Evolutionary conservation across 2,113 vertebrate genomes (phyloP), one percentile per base, ranked within the genome.

Genomic region (Halichoeres trimaculatus): DNA sequence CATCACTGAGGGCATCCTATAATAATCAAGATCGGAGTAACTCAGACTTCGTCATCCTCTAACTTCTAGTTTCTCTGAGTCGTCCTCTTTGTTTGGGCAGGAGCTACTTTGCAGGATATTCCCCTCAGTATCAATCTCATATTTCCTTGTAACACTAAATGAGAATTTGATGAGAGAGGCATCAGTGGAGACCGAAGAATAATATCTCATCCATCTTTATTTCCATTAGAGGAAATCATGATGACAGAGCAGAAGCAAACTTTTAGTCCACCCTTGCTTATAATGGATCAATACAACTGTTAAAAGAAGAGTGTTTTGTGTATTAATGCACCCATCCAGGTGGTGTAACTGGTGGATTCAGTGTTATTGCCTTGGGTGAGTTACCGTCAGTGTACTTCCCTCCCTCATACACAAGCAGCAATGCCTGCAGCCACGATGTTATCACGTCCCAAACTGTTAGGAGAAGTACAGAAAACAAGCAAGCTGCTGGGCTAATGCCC

Each of bases 281-380:
- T 76, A 67, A 74, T 52, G 58, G 62, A 86, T 88, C 79, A 41
- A 88, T 87, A 78, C 0, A 58, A 19, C 40, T 54, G 26, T 71
- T 70, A 45, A 43, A 6, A 52, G 14, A 6, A 23, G 11, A 40
- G 56, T 20, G 76, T 76, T 74, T 74, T 52, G 24, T 19, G 24
- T 48, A n/a, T 72, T 80, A 85, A 81, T 85, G 77, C 52, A 80
- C 85, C 70, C 51, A 64, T 35, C 38, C 67, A 69, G 81, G n/a
- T 51, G 14, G 16, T 12, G 63, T 66, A 74, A 69, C 48, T 26
- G 56, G n/a, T 56, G 51, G 19, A 48, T 8, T 48, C 10, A 22
- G 43, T 30, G 51, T 76, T 76, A 51, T 38, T 17, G 22, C 57
- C 64, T n/a, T 22, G 48, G 68, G 16, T 51, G 23, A 51, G 14